Evolutionary conservation across 2,888 invertebrate genomes (phyloP), one percentile per base, ranked within the genome.

Genomic region (Cactoblastis cactorum): DNA sequence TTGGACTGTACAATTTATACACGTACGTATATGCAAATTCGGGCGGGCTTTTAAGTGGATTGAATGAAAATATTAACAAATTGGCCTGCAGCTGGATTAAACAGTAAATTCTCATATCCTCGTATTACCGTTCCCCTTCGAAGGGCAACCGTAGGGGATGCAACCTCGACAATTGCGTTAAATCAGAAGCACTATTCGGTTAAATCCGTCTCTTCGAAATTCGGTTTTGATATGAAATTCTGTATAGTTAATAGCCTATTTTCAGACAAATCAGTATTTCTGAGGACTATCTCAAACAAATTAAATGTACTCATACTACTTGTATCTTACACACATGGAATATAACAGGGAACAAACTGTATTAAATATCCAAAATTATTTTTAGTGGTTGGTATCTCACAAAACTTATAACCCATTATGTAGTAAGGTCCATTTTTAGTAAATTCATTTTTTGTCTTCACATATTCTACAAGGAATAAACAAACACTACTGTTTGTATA

Each of bases 41-140:
- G 63, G 67, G 65, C 71, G 61, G 64, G 71, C 71, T 81, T 86
- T 88, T 83, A 86, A 87, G 81, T 84, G 87, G 82, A 89, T 88
- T 88, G 84, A 85, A 82, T 81, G 85, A 82, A 84, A 88, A 86
- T 88, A 87, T 86, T 87, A 85, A 86, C 87, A 87, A 87, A 88
- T 86, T 88, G 84, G 84, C 87, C 82, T 80, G 81, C 74, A 84
- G 84, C 80, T 74, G 83, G 81, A 88, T 88, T 88, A 84, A 87
- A 83, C 85, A 84, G 87, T 89, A 88, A 88, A 89, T 88, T 88
- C 85, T 89, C 88, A 88, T 89, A 88, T 87, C 81, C 86, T 83
- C 77, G 71, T 84, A 86, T 88, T 88, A 86, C 76, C 77, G 74
- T 79, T 80, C 82, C 88, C 87, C 87, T 86, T 83, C 69, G 73